Percentiles rank a stretch among this genome's conserved stretches.
phyloP scores from a whole-genome alignment of 1,140 invertebrate genomes.

The silkworm (Bombyx mori) region DNA sequence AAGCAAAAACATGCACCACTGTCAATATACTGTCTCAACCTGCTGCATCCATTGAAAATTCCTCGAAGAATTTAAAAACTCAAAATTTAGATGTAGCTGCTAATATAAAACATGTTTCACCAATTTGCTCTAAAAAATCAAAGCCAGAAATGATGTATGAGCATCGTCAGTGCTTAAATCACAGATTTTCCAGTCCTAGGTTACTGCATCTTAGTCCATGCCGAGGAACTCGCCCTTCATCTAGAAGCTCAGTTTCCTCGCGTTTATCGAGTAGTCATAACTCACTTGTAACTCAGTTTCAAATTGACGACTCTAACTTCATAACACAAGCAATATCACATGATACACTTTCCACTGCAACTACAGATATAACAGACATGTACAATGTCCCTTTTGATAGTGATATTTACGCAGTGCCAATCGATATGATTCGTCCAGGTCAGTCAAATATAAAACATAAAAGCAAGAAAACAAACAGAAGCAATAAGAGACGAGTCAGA shows the following conservation, averaged over 20 bases:
- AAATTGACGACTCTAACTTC: slow-evolving; percentile 85
- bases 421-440: slow-evolving; percentile 80
- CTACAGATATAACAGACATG: slow-evolving; percentile 83
- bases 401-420: slow-evolving; percentile 87
- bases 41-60: slow-evolving; percentile 37
- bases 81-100: slow-evolving; percentile 37
- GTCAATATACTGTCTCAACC: slow-evolving; percentile 39
- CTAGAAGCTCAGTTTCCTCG: slow-evolving; percentile 80
- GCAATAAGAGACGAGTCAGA: slow-evolving; percentile 74
- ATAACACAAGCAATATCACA: slow-evolving; percentile 90
- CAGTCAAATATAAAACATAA: slow-evolving; percentile 68
- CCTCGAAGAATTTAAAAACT: slow-evolving; percentile 29
- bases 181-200: slow-evolving; percentile 75
- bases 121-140: slow-evolving; percentile 50
- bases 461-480: slow-evolving; percentile 65
- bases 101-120: slow-evolving; percentile 38
- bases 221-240: slow-evolving; percentile 75
- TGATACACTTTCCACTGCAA: slow-evolving; percentile 77
- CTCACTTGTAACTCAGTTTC: slow-evolving; percentile 81
- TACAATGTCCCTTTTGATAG: slow-evolving; percentile 89
- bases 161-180: slow-evolving; percentile 52
- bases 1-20: slow-evolving; percentile 33
- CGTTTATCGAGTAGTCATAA: slow-evolving; percentile 86
- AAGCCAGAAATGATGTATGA: slow-evolving; percentile 53
- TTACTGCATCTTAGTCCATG: slow-evolving; percentile 76